Evolutionary conservation across 2,888 invertebrate species (phyloP), one percentile per base, ranked within the genome.

Genomic region (Myopa tessellatipennis): DNA sequence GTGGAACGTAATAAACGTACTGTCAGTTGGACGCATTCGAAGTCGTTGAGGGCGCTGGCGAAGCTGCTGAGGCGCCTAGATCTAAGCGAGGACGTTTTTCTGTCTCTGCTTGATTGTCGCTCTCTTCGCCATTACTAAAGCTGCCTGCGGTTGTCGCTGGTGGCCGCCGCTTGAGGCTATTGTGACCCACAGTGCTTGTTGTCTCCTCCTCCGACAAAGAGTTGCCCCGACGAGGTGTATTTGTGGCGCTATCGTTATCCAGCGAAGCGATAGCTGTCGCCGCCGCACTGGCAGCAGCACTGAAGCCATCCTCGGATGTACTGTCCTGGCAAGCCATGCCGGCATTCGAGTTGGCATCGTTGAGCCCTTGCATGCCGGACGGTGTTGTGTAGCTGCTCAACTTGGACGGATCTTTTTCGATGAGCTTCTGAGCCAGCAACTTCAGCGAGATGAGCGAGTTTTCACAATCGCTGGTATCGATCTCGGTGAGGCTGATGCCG

Each of bases 391-490:
- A 89, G 67, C 86, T 84, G 79, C 93, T 94, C 85, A 95, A 89
- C 89, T 95, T 95, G 38, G 92, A 92, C 7, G 95, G 95, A 89
- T 95, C 95, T 85, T 95, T 95, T 83, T 95, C 94, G 85, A 94
- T 94, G 81, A 96, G 91, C 86, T 94, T 95, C 85, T 94, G 93
- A 55, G 96, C 95, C 82, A 96, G 90, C 81, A 93, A 91, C 92
- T 96, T 92, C 52, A 98, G 91, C 89, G 97, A 97, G 84, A 95
- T 94, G 82, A 98, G 91, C 79, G 98, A 97, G 90, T 96, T 96
- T 87, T 97, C 97, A 90, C 98, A 98, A 90, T 98, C 98, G 73
- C 97, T 95, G 3, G 98, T 98, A 88, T 98, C 98, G 85, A 98
- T 97, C 87, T 98, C 97, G 79, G 96, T 96, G 82, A 98, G 91